Conservation (phyloP, 2,797 vertebrate genomes). For the Glyptemys insculpta region DNA sequence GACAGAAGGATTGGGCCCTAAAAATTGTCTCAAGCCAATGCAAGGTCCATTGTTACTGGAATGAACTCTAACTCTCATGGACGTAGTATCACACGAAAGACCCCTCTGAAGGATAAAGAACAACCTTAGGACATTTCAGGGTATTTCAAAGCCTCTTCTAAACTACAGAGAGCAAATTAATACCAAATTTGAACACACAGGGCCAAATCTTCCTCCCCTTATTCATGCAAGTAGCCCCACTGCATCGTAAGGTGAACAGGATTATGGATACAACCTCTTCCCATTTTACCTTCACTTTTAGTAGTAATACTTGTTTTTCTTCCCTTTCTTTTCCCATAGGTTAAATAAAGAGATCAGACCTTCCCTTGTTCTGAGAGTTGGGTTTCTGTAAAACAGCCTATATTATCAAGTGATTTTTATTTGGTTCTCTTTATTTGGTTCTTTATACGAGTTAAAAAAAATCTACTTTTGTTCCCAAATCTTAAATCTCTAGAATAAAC, state of each 20-base stretch:
- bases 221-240: background rate
- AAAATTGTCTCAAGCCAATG: conserved; percentile 4
- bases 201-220: background rate
- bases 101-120: background rate
- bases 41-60: conserved; percentile 19
- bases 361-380: background rate
- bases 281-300: conserved; percentile 2
- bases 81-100: background rate
- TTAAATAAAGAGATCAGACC: conserved; percentile 23
- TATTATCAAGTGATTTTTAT: background rate
- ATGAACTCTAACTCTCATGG: background rate
- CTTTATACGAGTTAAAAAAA: background rate
- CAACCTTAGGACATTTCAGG: background rate
- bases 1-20: background rate
- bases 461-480: too few relatives aligned
- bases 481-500: conserved; percentile 43
- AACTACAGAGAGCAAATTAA: background rate
- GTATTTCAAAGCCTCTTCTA: background rate
- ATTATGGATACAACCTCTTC: background rate
- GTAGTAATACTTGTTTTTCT: background rate
- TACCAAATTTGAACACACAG: conserved; percentile 13
- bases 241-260: conserved; percentile 24
- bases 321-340: background rate
- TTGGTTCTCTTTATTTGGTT: background rate
- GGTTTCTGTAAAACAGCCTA: conserved; percentile 24